Base-by-base conservation (phyloP, 2,113 vertebrate genomes). In the Pontoporia blainvillei region DNA sequence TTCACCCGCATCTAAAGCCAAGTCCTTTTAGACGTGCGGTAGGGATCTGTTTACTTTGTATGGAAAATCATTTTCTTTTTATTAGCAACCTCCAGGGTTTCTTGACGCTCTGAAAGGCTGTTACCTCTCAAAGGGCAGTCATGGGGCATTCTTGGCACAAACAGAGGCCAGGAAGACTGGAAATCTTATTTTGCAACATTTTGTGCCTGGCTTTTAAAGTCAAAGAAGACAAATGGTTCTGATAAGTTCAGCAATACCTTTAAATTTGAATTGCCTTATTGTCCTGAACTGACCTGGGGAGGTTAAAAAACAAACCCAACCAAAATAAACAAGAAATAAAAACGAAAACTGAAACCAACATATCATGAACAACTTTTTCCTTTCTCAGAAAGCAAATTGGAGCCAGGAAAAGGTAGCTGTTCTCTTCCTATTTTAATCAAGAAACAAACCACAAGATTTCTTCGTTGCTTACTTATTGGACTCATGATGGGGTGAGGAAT, bases 41-140 rank as follows among this genome's bases (percentile, higher is more conserved):
- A 86, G 46, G 39, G 61, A 90, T 92, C 69, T 67, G 64, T 87
- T 96, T 94, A 72, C 83, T 97, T 93, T 83, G 54, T 46, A 79
- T 67, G 62, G 73, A 97, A 97, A 96, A 95, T 95, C 27, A 20
- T 82, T 97, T 95, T 92, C 79, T 59, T 93, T 94, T 94, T 95
- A 81, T 95, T 83, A 95, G 69, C 41, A 82, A 96, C 46, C 46
- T 82, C 49, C 75, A 72, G 88, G 76, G 41, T 49, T 75, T 88
- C 90, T 82, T 94, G 75, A 66, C 66, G 84, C 83, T 29, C 81
- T 14, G 79, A 92, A 88, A 62, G 36, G 31, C 72, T 59, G 8
- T 11, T 78, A 71, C 76, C 66, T 95, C 46, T 91, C 71, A 8
- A 59, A 93, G 81, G 73, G 41, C 13, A 66, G 89, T 67, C 8